Conservation (phyloP, 2,113 vertebrate genomes). For the Phalacrocorax aristotelis region DNA sequence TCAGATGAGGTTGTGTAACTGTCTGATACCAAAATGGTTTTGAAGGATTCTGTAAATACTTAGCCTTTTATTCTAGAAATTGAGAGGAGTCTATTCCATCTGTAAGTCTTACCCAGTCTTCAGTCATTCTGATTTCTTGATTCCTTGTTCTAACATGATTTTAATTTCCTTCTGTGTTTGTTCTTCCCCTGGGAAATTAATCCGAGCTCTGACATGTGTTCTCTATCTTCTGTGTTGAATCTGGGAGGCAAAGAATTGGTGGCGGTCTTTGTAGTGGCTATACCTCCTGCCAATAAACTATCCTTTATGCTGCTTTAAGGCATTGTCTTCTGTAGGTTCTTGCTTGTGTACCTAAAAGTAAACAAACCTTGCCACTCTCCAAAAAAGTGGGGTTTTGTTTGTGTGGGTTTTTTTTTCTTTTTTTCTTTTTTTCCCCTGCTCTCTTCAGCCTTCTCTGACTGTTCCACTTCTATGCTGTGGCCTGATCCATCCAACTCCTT, state of each 20-base stretch:
- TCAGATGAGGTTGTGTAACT: not conserved
- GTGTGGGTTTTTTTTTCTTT: not conserved
- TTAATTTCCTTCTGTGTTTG: conserved; percentile 25
- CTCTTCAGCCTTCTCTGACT: not conserved
- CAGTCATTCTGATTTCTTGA: conserved; percentile 24
- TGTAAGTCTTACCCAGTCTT: not conserved
- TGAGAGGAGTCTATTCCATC: not conserved
- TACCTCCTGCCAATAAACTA: not conserved
- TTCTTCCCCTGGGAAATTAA: conserved; percentile 37
- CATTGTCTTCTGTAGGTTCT: not conserved
- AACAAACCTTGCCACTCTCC: not conserved
- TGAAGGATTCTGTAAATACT: not conserved
- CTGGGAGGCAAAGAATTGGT: not conserved
- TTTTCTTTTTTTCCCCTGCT: not conserved
- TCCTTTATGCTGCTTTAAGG: not conserved
- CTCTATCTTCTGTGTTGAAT: conserved; percentile 7
- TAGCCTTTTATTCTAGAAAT: not conserved
- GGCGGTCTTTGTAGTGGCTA: not conserved
- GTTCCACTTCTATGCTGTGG: not conserved
- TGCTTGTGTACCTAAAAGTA: not conserved
- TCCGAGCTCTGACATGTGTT: conserved; percentile 34
- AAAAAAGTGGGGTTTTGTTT: not conserved
- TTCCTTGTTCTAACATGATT: conserved; percentile 40
- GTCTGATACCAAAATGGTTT: not conserved
- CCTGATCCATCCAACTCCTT: not conserved